Percentiles rank a stretch among this genome's conserved stretches.
phyloP scores from a whole-genome alignment of 53 echinoderm and acorn worm species.

The Antedon mediterranea region DNA sequence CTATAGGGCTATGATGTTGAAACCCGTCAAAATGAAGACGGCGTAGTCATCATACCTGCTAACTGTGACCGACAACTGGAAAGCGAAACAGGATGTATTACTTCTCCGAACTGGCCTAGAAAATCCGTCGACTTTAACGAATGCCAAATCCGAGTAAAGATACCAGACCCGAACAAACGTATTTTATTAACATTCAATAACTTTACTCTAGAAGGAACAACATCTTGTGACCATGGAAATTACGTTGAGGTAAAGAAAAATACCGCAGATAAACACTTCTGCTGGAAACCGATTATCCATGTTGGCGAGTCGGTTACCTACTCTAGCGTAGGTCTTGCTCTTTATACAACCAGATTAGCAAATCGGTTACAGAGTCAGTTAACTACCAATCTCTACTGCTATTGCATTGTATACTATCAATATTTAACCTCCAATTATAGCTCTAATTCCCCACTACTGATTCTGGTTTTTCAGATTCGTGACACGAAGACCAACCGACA shows the following conservation, averaged over 20 bases:
- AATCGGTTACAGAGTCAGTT: too few relatives aligned
- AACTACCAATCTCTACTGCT: too few relatives aligned
- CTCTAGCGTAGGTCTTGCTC: too few relatives aligned
- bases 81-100: slow-evolving; percentile 18
- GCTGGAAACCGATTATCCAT: too few relatives aligned
- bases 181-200: slow-evolving; percentile 18
- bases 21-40: background rate
- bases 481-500: background rate
- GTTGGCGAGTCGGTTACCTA: too few relatives aligned
- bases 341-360: too few relatives aligned
- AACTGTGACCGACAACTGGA: slow-evolving; percentile 23
- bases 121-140: slow-evolving; percentile 23
- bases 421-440: too few relatives aligned
- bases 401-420: too few relatives aligned
- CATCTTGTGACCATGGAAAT: slow-evolving; percentile 12
- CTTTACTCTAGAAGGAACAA: slow-evolving; percentile 22
- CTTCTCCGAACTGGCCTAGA: slow-evolving; percentile 44
- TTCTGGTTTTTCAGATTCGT: background rate
- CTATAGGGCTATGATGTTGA: background rate
- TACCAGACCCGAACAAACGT: slow-evolving; percentile 11
- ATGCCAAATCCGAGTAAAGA: slow-evolving; percentile 15
- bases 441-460: too few relatives aligned
- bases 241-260: slow-evolving; percentile 22
- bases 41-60: background rate
- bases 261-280: too few relatives aligned